A percentile compares a stretch with the other conserved stretches of the same genome.
Conservation (phyloP, 2,113 vertebrate genomes). For the Picathartes gymnocephalus region DNA sequence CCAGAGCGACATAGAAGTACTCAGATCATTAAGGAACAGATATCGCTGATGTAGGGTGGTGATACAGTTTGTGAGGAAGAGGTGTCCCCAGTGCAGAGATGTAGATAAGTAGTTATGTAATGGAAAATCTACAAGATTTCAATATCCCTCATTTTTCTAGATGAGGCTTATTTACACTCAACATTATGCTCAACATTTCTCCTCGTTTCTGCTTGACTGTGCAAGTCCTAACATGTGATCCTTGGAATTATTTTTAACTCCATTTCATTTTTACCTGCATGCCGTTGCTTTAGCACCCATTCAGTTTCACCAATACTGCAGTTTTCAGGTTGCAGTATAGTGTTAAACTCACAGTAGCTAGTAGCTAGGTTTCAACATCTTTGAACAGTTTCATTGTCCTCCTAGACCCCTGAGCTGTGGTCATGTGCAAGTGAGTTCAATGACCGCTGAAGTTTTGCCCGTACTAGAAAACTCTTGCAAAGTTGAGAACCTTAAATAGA, state of each 20-base stretch:
- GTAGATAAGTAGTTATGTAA: background rate
- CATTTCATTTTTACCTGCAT: background rate
- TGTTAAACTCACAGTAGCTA: background rate
- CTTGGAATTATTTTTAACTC: background rate
- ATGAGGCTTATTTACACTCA: background rate
- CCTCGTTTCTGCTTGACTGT: fast-evolving
- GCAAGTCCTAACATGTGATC: fast-evolving
- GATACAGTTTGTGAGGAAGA: background rate
- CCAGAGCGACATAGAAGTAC: too few relatives aligned
- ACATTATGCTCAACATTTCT: background rate
- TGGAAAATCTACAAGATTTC: background rate
- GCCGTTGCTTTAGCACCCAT: background rate
- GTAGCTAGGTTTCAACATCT: background rate
- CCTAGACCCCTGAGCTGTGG: fast-evolving
- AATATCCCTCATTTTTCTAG: background rate
- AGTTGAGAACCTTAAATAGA: background rate
- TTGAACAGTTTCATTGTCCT: background rate
- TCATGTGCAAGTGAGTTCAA: background rate
- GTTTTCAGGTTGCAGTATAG: background rate
- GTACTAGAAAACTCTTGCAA: background rate
- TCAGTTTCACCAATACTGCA: background rate
- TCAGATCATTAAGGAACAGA: background rate
- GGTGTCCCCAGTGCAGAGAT: background rate
- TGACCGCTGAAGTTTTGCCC: background rate
- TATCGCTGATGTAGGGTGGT: background rate